Evolutionary conservation across 2,113 vertebrate species (phyloP).

Genomic region (Pogonocichla stellata): DNA sequence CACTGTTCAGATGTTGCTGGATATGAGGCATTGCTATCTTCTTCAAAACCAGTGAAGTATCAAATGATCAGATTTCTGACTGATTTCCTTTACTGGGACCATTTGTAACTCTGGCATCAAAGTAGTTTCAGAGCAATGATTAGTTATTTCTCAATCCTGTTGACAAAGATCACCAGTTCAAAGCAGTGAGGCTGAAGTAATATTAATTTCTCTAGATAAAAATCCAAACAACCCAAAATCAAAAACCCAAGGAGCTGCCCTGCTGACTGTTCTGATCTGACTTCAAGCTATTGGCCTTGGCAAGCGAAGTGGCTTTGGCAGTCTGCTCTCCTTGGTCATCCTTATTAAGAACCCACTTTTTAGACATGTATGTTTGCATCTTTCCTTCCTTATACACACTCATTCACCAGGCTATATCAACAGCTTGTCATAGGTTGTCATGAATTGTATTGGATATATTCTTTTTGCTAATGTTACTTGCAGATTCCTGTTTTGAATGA

Average conservation of each 20-base stretch:
- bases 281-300: neutral
- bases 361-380: neutral
- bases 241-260: neutral
- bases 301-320: neutral
- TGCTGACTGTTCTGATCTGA: neutral
- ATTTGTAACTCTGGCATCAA: neutral
- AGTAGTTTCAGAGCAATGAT: neutral
- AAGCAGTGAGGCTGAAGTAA: neutral
- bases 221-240: neutral
- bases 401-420: neutral
- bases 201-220: neutral
- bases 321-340: neutral
- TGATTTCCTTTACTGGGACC: neutral
- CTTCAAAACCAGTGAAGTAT: neutral
- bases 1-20: neutral
- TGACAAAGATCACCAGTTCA: neutral
- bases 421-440: neutral
- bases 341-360: neutral
- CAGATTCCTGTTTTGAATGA: neutral
- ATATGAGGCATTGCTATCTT: neutral
- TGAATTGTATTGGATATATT: neutral
- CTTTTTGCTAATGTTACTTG: neutral
- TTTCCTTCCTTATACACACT: neutral
- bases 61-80: neutral
- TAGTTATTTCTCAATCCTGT: neutral